These are phyloP conservation scores for Struthidea cinerea DNA, from an alignment of 2,113 vertebrate genomes.

Conservation along the genomic window DNA sequence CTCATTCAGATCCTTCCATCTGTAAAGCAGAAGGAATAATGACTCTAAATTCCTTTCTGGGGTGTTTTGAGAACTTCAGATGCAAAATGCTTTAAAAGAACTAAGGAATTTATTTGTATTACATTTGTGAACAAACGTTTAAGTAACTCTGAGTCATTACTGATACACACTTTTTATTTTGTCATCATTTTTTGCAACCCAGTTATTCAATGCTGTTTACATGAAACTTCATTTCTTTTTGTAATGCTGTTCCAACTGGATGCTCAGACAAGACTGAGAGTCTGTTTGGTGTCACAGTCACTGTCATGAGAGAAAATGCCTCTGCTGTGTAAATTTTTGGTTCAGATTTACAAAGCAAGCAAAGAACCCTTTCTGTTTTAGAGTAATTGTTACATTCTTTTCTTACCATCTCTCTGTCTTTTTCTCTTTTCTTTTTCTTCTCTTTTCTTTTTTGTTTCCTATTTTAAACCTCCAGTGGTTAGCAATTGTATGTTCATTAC, in stretches of 20 bases:
- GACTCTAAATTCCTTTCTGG: not conserved
- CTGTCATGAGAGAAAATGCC: not conserved
- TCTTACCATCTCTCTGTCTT: not conserved
- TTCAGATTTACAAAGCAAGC: not conserved
- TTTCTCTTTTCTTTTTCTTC: not conserved
- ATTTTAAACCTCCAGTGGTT: not conserved
- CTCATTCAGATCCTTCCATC: not conserved
- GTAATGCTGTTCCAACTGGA: not conserved
- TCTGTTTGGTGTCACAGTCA: not conserved
- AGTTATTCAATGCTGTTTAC: not conserved
- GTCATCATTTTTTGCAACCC: not conserved
- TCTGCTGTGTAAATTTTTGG: not conserved
- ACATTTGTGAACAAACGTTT: not conserved
- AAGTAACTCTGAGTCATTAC: not conserved
- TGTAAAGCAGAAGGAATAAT: not conserved
- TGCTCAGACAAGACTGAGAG: not conserved
- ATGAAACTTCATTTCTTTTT: not conserved
- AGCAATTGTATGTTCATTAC: not conserved
- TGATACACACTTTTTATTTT: not conserved
- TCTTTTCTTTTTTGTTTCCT: not conserved
- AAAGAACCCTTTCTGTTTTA: not conserved
- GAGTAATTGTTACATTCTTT: not conserved
- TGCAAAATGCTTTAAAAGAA: not conserved
- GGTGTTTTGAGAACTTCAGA: not conserved
- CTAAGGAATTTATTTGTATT: not conserved